Evolutionary conservation across 2,888 invertebrate species (phyloP), one percentile per base, ranked within the genome.

Genomic region (Amphipoea oculea): DNA sequence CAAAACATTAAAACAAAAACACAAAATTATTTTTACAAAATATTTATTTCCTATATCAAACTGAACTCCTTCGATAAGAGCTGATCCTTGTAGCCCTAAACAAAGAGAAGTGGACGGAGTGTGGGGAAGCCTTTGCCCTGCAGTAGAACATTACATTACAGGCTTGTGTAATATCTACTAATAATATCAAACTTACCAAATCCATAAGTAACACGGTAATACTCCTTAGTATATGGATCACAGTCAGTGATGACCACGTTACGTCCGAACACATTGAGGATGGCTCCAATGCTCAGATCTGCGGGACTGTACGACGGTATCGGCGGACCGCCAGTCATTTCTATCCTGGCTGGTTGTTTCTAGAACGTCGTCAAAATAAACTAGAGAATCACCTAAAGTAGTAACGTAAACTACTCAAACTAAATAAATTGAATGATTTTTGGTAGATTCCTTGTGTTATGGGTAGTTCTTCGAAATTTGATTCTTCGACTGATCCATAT

Each of bases 161-260:
- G 6, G n/a, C 7, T 29, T 51, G 12, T 69, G 48, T 20, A 54
- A n/a, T 60, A 29, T 29, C 29, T 29, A 40, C 40, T 40, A 14
- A 36, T 23, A 20, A 20, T 6, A 42, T 42, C n/a, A 62, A 62
- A 89, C 92, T 91, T 92, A 97, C 97, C 97, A 83, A 98, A 95
- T 63, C 98, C 98, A 92, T 97, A 98, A 83, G 98, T 98, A 78
- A 97, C 97, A 4, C 97, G 96, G 95, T 99, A 99, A 95, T 98
- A 99, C 78, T 98, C 98, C 93, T 98, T 98, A 0, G 99, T 99
- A 89, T 98, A 99, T 2, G 97, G 97, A 95, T 99, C 99, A 90
- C 99, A 98, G 92, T 98, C 98, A 0, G 98, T 98, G 0, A 99
- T 94, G 0, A 99, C 97, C 42, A 99, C 97, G 85, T 98, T 98